Conservation (phyloP, 2,797 vertebrate genomes). For the Otus scops region DNA sequence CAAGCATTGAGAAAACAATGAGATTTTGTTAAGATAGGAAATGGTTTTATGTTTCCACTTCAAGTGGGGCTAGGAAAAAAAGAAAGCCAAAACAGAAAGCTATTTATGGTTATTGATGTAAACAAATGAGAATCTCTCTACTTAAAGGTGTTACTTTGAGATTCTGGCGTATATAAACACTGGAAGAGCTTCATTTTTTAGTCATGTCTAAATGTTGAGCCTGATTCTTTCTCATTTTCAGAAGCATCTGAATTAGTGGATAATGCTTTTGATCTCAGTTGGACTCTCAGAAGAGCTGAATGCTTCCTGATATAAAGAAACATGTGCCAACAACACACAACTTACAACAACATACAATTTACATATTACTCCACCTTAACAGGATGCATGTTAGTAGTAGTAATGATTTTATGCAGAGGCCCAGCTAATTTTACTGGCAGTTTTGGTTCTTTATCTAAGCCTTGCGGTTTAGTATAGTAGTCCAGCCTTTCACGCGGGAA, state of each 20-base stretch:
- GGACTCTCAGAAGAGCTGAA: not conserved
- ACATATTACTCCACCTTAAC: conserved; percentile 83
- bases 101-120: not conserved
- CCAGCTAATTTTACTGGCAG: conserved; percentile 89
- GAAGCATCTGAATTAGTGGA: not conserved
- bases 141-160: not conserved
- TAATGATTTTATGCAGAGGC: conserved; percentile 95
- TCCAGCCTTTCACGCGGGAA: conserved; percentile 93
- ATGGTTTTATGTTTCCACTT: not conserved
- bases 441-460: conserved; percentile 93
- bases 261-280: not conserved
- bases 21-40: not conserved
- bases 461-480: conserved; percentile 94
- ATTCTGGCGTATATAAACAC: not conserved
- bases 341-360: not conserved
- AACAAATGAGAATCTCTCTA: not conserved
- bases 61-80: not conserved
- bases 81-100: not conserved
- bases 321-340: not conserved
- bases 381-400: conserved; percentile 94
- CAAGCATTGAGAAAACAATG: not conserved
- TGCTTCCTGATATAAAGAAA: not conserved
- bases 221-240: not conserved
- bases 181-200: not conserved
- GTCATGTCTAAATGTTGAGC: not conserved